phyloP scores from a whole-genome alignment of 2,797 vertebrate species.

The Allobates femoralis region DNA sequence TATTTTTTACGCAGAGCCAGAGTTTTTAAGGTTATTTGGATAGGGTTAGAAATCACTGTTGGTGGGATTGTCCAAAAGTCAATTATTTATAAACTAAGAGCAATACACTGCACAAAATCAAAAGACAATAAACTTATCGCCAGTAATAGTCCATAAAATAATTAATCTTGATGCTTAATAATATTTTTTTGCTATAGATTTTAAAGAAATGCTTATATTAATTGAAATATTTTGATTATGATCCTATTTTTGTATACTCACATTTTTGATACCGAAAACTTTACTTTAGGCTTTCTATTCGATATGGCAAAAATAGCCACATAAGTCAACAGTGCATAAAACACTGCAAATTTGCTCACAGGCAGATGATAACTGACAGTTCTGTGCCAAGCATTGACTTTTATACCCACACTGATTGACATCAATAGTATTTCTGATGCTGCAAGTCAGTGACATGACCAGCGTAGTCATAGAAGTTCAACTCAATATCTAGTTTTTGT shows the following conservation, averaged over 20 bases:
- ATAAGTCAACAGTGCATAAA: background rate
- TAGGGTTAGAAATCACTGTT: no score
- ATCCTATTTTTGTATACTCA: background rate
- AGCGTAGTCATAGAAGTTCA: background rate
- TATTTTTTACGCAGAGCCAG: no score
- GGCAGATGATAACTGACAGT: slow-evolving; percentile 4
- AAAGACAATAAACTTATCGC: no score
- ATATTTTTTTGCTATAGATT: no score
- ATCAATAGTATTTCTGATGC: background rate
- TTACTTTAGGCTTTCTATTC: background rate
- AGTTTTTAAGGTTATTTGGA: no score
- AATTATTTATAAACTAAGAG: no score
- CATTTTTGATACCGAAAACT: background rate
- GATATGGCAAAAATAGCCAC: background rate
- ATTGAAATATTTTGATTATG: no score
- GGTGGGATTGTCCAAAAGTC: no score
- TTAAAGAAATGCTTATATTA: no score
- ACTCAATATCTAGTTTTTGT: background rate
- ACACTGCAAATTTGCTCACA: background rate
- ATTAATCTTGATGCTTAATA: no score
- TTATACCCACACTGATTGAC: background rate
- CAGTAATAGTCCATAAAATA: no score
- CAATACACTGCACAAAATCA: no score
- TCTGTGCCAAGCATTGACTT: background rate
- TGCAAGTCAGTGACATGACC: background rate